Evolutionary conservation across 53 echinoderm and acorn worm species (phyloP).

Genomic region (Apostichopus leukothele): DNA sequence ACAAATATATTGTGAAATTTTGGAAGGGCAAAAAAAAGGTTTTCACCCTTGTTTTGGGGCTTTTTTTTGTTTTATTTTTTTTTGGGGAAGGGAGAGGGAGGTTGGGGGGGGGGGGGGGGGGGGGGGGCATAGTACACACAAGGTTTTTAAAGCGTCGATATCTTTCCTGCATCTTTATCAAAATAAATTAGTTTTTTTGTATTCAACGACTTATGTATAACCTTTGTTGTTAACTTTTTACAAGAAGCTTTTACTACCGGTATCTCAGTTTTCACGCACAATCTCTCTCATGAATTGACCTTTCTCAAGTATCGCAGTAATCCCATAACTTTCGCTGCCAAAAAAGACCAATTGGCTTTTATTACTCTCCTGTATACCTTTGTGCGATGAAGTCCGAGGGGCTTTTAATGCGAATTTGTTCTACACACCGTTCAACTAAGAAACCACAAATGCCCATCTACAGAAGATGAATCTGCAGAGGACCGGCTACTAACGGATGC

Average conservation of each 20-base stretch:
- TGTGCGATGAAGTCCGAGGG: background rate
- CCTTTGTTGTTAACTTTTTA: background rate
- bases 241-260: background rate
- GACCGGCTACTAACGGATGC: background rate
- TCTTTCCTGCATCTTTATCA: background rate
- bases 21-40: no score
- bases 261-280: background rate
- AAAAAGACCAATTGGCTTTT: conserved; percentile 37
- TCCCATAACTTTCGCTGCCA: conserved; percentile 25
- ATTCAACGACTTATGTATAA: background rate
- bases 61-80: no score
- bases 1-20: no score
- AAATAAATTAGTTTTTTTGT: background rate
- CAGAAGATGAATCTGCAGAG: background rate
- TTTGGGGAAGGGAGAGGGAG: no score
- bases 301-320: conserved; percentile 12
- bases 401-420: background rate
- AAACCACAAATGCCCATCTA: conserved; percentile 10
- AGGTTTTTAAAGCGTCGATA: no score
- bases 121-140: no score
- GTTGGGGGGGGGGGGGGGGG: no score
- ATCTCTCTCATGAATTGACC: background rate
- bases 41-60: no score
- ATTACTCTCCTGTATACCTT: background rate
- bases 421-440: background rate